Evolutionary conservation across 1,140 invertebrate genomes (phyloP).

Genomic region (Panagrolaimus sp.): DNA sequence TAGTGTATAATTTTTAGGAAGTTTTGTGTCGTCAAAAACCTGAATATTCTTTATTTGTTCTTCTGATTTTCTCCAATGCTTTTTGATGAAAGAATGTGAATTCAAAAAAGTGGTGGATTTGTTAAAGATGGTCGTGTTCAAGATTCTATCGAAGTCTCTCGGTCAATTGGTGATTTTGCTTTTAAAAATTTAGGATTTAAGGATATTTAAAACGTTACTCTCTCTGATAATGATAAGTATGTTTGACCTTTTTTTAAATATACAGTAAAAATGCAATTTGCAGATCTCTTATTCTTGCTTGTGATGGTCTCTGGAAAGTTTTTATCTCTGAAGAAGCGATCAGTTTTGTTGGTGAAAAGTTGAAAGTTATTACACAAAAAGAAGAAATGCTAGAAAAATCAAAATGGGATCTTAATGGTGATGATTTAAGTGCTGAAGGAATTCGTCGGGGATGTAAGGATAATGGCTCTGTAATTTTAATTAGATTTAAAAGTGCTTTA

Average conservation of each 20-base stretch:
- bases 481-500: constrained; percentile 31
- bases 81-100: too few species aligned
- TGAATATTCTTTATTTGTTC: too few species aligned
- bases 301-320: constrained; percentile 65
- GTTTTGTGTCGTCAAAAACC: too few species aligned
- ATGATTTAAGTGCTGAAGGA: constrained; percentile 61
- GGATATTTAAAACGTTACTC: constrained; percentile 63
- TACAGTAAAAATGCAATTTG: too few species aligned
- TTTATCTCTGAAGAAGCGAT: constrained; percentile 61
- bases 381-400: constrained; percentile 34
- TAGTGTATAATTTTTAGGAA: too few species aligned
- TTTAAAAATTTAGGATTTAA: constrained; percentile 62
- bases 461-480: constrained; percentile 64
- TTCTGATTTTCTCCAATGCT: too few species aligned
- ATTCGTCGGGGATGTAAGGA: constrained; percentile 62
- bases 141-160: constrained; percentile 63
- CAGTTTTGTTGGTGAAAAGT: constrained; percentile 55
- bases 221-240: constrained; percentile 60
- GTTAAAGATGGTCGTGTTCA: constrained; percentile 64
- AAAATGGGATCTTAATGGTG: too few species aligned
- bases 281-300: constrained; percentile 63
- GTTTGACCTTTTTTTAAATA: too few species aligned
- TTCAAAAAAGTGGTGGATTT: too few species aligned
- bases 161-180: constrained; percentile 64
- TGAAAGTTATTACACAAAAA: constrained; percentile 30